A percentile compares a stretch with the other conserved stretches of the same genome.
Conservation (phyloP, 2,113 vertebrate species). For the Pituophis catenifer region DNA sequence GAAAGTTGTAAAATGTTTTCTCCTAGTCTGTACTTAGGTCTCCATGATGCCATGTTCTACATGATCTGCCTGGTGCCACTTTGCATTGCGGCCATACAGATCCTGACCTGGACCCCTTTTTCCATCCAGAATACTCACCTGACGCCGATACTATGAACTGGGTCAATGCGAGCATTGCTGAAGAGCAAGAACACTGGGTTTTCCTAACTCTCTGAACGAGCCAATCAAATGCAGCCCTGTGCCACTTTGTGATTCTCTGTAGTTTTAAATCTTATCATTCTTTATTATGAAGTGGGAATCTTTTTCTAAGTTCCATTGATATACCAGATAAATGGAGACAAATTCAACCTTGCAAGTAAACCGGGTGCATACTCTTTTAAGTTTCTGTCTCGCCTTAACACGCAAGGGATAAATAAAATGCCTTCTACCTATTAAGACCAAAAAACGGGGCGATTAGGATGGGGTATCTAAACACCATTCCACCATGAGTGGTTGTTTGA, state of each 20-base stretch:
- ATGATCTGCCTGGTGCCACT: slow-evolving; percentile 83
- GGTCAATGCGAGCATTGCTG: slow-evolving; percentile 6
- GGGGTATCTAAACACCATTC: neutral
- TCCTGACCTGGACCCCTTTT: slow-evolving; percentile 82
- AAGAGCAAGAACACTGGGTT: slow-evolving; percentile 3
- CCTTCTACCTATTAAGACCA: neutral
- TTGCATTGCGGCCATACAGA: slow-evolving; percentile 73
- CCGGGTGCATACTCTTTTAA: neutral
- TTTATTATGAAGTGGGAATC: neutral
- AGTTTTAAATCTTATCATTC: neutral
- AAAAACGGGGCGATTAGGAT: neutral
- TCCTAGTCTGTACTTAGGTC: slow-evolving; percentile 70
- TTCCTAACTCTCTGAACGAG: slow-evolving; percentile 10
- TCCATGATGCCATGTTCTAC: slow-evolving; percentile 82
- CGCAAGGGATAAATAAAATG: neutral
- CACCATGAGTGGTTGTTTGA: neutral
- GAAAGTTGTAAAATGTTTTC: neutral
- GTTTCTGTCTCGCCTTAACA: slow-evolving; percentile 8
- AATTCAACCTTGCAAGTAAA: neutral
- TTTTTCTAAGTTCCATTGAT: neutral
- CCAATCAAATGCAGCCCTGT: slow-evolving; percentile 21
- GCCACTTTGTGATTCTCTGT: slow-evolving; percentile 1
- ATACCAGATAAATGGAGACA: neutral
- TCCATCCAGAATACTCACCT: slow-evolving; percentile 83
- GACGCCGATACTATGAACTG: neutral